phyloP scores from a whole-genome alignment of 92 coral and sea anemone species.

The Hydrozoanthus gracilis region DNA sequence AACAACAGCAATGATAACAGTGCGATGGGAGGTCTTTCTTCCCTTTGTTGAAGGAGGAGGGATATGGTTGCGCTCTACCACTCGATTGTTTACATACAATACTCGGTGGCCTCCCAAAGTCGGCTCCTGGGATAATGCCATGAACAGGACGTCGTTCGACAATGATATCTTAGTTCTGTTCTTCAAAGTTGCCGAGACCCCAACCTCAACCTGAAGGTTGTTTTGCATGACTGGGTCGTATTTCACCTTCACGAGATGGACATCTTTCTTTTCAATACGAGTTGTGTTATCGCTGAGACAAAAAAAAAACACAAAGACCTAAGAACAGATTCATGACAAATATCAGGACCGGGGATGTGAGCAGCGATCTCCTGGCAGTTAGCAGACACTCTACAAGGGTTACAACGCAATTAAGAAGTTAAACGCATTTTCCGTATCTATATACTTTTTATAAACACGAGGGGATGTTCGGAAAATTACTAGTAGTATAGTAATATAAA shows the following conservation, averaged over 20 bases:
- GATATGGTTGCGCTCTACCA: too few relatives aligned
- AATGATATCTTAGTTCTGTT: not conserved
- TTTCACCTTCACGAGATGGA: not conserved
- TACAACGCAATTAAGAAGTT: too few relatives aligned
- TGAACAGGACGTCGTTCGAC: constrained; percentile 6
- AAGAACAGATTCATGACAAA: not conserved
- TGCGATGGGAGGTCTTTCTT: not conserved
- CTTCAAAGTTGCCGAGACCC: not conserved
- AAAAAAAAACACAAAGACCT: not conserved
- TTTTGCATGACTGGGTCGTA: not conserved
- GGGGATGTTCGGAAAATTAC: too few relatives aligned
- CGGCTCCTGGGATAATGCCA: not conserved
- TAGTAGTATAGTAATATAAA: too few relatives aligned
- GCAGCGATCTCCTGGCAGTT: not conserved
- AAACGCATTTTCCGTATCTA: too few relatives aligned
- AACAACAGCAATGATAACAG: constrained; percentile 20
- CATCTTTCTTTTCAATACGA: constrained; percentile 6
- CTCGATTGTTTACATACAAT: not conserved
- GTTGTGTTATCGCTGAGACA: constrained; percentile 1
- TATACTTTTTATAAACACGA: too few relatives aligned
- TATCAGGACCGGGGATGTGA: not conserved
- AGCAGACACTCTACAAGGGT: not conserved
- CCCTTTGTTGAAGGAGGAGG: not conserved
- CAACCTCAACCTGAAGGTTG: constrained; percentile 23
- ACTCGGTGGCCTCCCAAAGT: constrained; percentile 22